A percentile compares a stretch with the other conserved stretches of the same genome.
Conservation (phyloP, 2,113 vertebrate species). For the Drymodes brunneopygia region DNA sequence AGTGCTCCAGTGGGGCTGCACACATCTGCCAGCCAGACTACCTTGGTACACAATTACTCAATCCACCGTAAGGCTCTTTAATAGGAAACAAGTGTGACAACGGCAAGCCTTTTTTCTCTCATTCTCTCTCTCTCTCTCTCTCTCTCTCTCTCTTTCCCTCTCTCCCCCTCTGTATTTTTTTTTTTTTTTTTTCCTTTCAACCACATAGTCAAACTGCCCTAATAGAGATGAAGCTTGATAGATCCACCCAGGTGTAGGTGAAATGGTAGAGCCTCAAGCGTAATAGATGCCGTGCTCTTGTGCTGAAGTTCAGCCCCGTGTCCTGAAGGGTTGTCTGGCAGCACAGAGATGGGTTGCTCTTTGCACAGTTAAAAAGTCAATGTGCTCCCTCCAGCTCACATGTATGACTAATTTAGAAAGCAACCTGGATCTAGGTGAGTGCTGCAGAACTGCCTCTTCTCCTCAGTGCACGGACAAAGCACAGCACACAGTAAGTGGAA, state of each 20-base stretch:
- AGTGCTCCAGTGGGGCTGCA: slow-evolving; percentile 76
- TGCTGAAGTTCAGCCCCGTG: slow-evolving; percentile 65
- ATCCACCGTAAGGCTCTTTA: slow-evolving; percentile 77
- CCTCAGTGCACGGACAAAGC: slow-evolving; percentile 60
- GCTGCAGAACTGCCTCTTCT: slow-evolving; percentile 9
- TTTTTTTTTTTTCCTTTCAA: slow-evolving; percentile 26
- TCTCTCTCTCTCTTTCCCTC: background rate
- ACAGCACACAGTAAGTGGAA: slow-evolving; percentile 70
- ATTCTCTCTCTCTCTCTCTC: background rate
- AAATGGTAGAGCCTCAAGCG: slow-evolving; percentile 71
- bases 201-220: slow-evolving; percentile 63
- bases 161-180: too few species aligned
- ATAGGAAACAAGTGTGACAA: slow-evolving; percentile 84
- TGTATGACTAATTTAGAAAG: slow-evolving; percentile 59
- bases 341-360: slow-evolving; percentile 58
- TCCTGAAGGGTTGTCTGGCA: slow-evolving; percentile 63
- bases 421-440: slow-evolving; percentile 71
- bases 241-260: slow-evolving; percentile 81
- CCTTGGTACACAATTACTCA: slow-evolving; percentile 82
- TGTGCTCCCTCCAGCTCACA: slow-evolving; percentile 31
- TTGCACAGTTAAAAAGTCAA: slow-evolving; percentile 59
- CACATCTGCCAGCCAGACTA: slow-evolving; percentile 86
- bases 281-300: slow-evolving; percentile 66
- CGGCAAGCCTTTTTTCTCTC: slow-evolving; percentile 57
- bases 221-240: slow-evolving; percentile 76